Base-by-base conservation (phyloP, 2,113 vertebrate species). In the Dissostichus mawsoni region DNA sequence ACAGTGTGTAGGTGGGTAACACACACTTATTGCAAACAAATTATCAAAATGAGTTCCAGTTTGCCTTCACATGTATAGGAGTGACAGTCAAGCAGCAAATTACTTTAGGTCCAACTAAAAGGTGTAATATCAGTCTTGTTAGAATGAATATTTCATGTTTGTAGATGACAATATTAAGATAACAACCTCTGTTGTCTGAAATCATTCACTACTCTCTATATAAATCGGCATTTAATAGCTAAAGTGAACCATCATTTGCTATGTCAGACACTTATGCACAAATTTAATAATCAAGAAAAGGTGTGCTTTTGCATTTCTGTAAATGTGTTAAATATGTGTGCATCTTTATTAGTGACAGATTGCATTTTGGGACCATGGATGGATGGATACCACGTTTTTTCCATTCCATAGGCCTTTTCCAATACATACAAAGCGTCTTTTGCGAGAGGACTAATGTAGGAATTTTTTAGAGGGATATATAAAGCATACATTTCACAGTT, bases 1-100 rank as follows among this genome's bases (percentile, higher is more conserved):
- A 14, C 8, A 45, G 71, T 36, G 59, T 4, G 65, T 78, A 56
- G 87, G 74, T 50, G 77, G 79, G 57, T 20, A 62, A 56, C 63
- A 74, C 64, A 74, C 48, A 48, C 10, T 72, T 70, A 59, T 8
- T 14, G 51, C 33, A 64, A 58, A 84, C 36, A 63, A 20, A 20
- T 52, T 2, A 52, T 11, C 65, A 75, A 51, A 10, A 4, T 9
- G 11, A 52, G 58, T 59, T 79, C 41, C 20, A 8, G 47, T 41
- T 5, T 47, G 20, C 73, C 58, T 55, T 11, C 25, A 53, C 17
- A 65, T 64, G 36, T 51, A 57, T 17, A 64, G 58, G 17, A 33
- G 48, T 23, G 48, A 10, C 48, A 74, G 17, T 12, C 20, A 74
- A 69, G 41, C 69, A 8, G 56, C 36, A 47, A n/a, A 56, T 14